phyloP scores from a whole-genome alignment of 2,797 vertebrate genomes.

The Vultur gryphus region DNA sequence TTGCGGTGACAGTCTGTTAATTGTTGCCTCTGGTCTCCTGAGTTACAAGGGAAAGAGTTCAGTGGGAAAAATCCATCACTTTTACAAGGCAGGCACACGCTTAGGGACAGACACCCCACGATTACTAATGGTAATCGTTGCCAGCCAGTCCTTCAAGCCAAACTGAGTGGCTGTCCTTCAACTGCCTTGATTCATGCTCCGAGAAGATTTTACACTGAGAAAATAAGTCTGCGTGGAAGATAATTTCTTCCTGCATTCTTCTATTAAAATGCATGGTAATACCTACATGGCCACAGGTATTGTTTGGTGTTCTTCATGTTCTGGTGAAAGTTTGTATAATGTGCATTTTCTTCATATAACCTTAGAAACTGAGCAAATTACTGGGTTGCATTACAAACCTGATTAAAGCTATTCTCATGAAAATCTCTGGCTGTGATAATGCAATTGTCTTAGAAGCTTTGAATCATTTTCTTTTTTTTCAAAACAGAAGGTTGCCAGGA shows the following conservation, averaged over 20 bases:
- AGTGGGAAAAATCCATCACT: background rate
- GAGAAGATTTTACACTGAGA: background rate
- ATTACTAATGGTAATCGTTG: background rate
- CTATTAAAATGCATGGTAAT: rapidly evolving
- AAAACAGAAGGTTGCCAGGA: background rate
- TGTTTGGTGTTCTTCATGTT: background rate
- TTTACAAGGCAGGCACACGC: background rate
- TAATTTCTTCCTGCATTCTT: background rate
- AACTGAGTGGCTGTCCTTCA: background rate
- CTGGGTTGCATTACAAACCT: background rate
- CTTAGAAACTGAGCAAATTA: background rate
- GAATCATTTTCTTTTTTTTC: background rate
- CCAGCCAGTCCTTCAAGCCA: background rate
- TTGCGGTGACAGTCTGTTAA: background rate
- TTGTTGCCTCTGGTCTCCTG: conserved; percentile 23
- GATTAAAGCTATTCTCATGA: background rate
- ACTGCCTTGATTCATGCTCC: rapidly evolving
- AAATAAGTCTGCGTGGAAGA: background rate
- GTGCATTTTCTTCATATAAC: background rate
- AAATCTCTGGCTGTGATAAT: background rate
- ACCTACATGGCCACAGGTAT: background rate
- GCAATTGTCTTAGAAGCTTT: background rate
- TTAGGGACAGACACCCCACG: background rate
- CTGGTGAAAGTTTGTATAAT: rapidly evolving
- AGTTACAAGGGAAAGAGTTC: background rate